Evolutionary conservation across 2,113 vertebrate genomes (phyloP).

Genomic region (Clarias gariepinus): DNA sequence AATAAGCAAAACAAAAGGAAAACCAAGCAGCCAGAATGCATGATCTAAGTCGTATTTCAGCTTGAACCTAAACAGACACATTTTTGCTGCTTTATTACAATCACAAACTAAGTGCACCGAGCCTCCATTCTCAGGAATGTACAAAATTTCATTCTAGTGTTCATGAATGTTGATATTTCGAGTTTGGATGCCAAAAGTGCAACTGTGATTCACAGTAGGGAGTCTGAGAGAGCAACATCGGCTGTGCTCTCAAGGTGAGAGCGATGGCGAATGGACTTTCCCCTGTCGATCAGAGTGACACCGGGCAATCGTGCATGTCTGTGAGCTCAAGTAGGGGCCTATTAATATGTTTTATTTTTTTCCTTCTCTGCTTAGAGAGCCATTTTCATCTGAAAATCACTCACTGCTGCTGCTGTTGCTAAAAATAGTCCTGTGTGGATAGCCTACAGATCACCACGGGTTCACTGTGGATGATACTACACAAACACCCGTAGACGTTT

Average conservation of each 20-base stretch:
- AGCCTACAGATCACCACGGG: not conserved
- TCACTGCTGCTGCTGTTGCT: not conserved
- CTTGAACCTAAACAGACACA: too few relatives aligned
- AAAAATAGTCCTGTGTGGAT: not conserved
- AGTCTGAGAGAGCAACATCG: not conserved
- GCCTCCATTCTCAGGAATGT: not conserved
- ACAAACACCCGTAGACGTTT: not conserved
- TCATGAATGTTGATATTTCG: not conserved
- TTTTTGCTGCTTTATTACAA: not conserved
- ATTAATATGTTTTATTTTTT: not conserved
- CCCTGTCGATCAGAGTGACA: not conserved
- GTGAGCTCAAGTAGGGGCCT: not conserved
- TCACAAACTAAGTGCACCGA: not conserved
- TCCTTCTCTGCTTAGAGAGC: not conserved
- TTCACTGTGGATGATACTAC: not conserved
- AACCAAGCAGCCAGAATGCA: too few relatives aligned
- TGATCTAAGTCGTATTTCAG: too few relatives aligned
- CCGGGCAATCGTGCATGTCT: not conserved
- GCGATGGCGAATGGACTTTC: not conserved
- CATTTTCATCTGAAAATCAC: not conserved
- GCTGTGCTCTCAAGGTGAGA: not conserved
- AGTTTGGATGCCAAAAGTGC: not conserved
- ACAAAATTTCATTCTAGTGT: too few relatives aligned
- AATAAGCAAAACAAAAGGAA: too few relatives aligned
- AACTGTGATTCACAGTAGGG: not conserved